Base-by-base conservation (phyloP, 2,888 invertebrate species). In the Argyra leucocephala region DNA sequence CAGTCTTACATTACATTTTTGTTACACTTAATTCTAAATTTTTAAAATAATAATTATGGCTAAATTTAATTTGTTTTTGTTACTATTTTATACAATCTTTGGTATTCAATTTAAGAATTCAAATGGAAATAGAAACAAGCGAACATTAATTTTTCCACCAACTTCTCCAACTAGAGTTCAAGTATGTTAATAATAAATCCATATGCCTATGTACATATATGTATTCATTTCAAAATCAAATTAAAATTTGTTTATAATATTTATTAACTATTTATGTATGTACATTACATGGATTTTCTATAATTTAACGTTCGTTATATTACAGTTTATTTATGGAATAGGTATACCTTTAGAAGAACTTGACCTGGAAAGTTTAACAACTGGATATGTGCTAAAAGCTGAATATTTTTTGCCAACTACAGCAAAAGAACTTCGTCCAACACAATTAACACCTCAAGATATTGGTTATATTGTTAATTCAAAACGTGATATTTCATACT, bases 271-370 rank as follows among this genome's bases (percentile, higher is more conserved):
- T 15, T 37, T 15, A 37, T 37, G 10, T 37, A 37, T 37, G 10
- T 48, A 48, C n/a, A n/a, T n/a, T n/a, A n/a, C n/a, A n/a, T n/a
- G n/a, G n/a, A n/a, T n/a, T 21, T 57, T 57, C 3, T 57, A 21
- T 57, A 57, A 9, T 57, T 9, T 9, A n/a, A n/a, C 5, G 15
- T 57, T 9, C 15, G 4, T 57, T 57, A 15, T 24, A 61, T 64
- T 18, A 21, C 37, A 78, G 78, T 75, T 76, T 64, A 78, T 79
- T 70, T 73, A 69, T 18, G 79, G 79, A 37, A 75, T 79, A 63
- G 79, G 79, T 67, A 73, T 79, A 66, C 79, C 79, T 0, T 69
- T 79, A n/a, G 74, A 76, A 65, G 72, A 76, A 67, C 70, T 78
- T 9, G 71, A 71, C 0, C 72, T 66, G 37, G 78, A 78, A 65